A percentile compares a stretch with the other conserved stretches of the same genome.
Conservation (phyloP, 2,888 invertebrate genomes). For the Cyaniris semiargus region DNA sequence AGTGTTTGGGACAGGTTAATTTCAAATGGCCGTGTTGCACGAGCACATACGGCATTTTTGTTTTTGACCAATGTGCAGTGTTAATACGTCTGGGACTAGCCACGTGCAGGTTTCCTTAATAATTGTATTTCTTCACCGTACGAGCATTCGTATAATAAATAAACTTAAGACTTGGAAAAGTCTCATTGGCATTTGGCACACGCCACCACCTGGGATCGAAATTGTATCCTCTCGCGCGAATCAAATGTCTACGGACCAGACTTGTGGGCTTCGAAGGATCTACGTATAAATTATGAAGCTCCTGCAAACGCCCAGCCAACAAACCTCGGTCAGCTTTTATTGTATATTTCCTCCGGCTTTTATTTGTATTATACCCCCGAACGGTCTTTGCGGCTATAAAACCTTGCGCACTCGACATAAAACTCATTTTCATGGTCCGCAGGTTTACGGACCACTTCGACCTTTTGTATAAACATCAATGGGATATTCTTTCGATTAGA, state of each 20-base stretch:
- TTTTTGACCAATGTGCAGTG: too few species aligned
- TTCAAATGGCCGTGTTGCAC: too few species aligned
- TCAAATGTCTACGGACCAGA: background rate
- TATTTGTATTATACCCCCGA: slow-evolving; percentile 46
- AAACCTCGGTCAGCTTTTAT: slow-evolving; percentile 61
- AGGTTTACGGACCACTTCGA: slow-evolving; percentile 36
- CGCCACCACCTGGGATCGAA: background rate
- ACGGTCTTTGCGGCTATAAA: slow-evolving; percentile 17
- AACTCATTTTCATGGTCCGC: slow-evolving; percentile 26
- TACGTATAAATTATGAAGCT: background rate
- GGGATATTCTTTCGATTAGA: slow-evolving; percentile 59
- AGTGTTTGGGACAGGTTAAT: background rate
- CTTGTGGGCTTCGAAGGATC: background rate
- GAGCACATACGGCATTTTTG: background rate
- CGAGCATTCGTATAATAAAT: background rate
- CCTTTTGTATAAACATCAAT: slow-evolving; percentile 48
- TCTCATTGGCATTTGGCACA: background rate
- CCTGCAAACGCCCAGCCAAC: slow-evolving; percentile 49
- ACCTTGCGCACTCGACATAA: slow-evolving; percentile 25
- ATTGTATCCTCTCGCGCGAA: background rate
- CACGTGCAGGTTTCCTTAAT: background rate
- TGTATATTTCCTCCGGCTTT: slow-evolving; percentile 50
- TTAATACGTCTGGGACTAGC: background rate
- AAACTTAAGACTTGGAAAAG: background rate
- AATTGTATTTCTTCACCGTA: background rate